Conservation (phyloP, 2,888 invertebrate species). For the Colletes collaris region DNA sequence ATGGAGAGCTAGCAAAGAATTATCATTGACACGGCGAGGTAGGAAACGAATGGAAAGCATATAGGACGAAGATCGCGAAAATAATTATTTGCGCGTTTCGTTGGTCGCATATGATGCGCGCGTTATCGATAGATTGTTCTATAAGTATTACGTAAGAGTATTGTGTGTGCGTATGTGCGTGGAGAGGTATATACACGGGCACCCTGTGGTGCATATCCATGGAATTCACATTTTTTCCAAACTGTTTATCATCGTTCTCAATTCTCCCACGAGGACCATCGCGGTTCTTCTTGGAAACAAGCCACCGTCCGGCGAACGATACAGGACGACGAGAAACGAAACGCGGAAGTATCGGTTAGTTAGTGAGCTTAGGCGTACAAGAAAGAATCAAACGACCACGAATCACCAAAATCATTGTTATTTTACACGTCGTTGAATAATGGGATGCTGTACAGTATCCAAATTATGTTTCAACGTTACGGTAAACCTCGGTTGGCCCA, state of each 20-base stretch:
- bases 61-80: not conserved
- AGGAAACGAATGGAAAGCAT: not conserved
- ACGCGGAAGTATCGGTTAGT: not conserved
- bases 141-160: constrained; percentile 20
- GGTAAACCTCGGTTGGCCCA: too few species aligned
- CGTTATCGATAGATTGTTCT: constrained; percentile 14
- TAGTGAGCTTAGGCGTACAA: constrained; percentile 13
- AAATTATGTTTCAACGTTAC: too few species aligned
- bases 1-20: too few species aligned
- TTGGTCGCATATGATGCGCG: constrained; percentile 9
- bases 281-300: not conserved
- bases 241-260: not conserved
- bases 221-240: constrained; percentile 3
- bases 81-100: constrained; percentile 5
- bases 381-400: constrained; percentile 36
- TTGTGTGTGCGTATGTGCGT: not conserved
- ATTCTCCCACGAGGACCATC: not conserved
- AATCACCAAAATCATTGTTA: constrained; percentile 17
- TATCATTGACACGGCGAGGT: not conserved
- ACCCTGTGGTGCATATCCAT: constrained; percentile 29
- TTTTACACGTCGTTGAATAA: too few species aligned
- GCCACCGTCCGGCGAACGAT: constrained; percentile 17
- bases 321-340: not conserved
- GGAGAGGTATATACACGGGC: not conserved
- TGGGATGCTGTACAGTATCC: too few species aligned